These are phyloP conservation scores for Brachystomella parvula DNA, from an alignment of 1,140 invertebrate genomes.

Conservation along the genomic window DNA sequence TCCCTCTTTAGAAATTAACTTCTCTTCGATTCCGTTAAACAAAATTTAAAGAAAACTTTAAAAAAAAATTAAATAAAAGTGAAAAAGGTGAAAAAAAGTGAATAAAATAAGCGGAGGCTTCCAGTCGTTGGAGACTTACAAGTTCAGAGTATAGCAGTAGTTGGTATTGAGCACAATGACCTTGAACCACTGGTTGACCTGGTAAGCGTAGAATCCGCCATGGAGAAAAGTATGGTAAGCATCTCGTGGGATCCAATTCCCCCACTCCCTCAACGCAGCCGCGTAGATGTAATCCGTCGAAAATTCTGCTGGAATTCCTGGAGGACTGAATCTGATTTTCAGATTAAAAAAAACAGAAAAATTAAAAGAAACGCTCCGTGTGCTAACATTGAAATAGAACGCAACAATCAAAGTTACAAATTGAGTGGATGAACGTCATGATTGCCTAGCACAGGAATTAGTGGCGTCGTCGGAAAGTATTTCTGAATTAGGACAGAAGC, in stretches of 20 bases:
- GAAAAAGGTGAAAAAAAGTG: no score
- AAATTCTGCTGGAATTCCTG: constrained; percentile 28
- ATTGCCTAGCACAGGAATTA: constrained; percentile 56
- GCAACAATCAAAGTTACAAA: constrained; percentile 45
- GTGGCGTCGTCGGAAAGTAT: constrained; percentile 50
- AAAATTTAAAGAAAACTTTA: no score
- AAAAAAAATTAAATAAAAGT: no score
- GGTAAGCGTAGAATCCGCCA: constrained; percentile 50
- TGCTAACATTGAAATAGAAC: no score
- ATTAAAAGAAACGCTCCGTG: no score
- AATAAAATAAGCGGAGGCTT: no score
- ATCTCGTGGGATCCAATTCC: constrained; percentile 43
- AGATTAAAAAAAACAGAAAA: constrained; percentile 3
- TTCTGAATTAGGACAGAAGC: constrained; percentile 46
- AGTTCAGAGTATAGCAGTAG: constrained; percentile 48
- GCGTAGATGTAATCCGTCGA: constrained; percentile 43
- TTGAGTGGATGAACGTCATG: constrained; percentile 56
- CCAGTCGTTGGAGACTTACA: constrained; percentile 40
- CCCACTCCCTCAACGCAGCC: constrained; percentile 42
- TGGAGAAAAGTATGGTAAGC: constrained; percentile 42
- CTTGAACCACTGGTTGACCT: constrained; percentile 46
- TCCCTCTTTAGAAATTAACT: no score
- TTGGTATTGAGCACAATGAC: constrained; percentile 53
- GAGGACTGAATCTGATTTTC: constrained; percentile 28
- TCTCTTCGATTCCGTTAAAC: no score